A percentile compares a stretch with the other conserved stretches of the same genome.
phyloP scores from a whole-genome alignment of 1,140 invertebrate species.

The Sitobion miscanthi region DNA sequence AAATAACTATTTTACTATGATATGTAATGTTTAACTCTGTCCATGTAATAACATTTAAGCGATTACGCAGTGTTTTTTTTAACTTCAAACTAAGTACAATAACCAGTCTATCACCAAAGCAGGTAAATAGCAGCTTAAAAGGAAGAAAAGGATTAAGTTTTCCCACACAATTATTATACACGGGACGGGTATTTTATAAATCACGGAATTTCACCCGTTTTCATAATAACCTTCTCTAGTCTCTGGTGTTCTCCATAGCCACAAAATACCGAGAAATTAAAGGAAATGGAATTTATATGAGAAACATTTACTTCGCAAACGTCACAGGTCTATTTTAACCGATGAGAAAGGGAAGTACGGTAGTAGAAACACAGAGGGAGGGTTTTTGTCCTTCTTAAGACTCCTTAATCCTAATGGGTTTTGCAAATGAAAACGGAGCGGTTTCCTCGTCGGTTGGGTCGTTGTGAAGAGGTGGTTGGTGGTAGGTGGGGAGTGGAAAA shows the following conservation, averaged over 20 bases:
- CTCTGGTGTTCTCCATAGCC: background rate
- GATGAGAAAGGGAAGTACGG: background rate
- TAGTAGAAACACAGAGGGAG: background rate
- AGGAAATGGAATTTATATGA: conserved; percentile 53
- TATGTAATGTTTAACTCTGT: background rate
- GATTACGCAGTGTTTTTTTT: background rate
- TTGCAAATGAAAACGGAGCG: conserved; percentile 43
- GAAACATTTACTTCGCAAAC: conserved; percentile 41
- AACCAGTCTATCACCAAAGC: background rate
- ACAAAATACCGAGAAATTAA: conserved; percentile 42
- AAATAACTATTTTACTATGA: background rate
- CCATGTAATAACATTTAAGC: background rate
- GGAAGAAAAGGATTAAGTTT: conserved; percentile 39
- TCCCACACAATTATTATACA: conserved; percentile 12
- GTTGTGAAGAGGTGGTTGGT: background rate
- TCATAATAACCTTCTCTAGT: background rate
- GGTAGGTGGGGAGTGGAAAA: background rate
- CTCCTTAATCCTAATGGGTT: conserved; percentile 51
- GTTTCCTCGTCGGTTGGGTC: conserved; percentile 20
- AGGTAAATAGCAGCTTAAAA: background rate
- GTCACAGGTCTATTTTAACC: conserved; percentile 48
- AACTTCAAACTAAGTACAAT: background rate
- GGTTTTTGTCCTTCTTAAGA: conserved; percentile 55
- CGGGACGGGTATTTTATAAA: conserved; percentile 46
- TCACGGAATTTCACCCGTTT: conserved; percentile 34